phyloP scores from a whole-genome alignment of 2,797 vertebrate species.

The Oreochromis mossambicus region DNA sequence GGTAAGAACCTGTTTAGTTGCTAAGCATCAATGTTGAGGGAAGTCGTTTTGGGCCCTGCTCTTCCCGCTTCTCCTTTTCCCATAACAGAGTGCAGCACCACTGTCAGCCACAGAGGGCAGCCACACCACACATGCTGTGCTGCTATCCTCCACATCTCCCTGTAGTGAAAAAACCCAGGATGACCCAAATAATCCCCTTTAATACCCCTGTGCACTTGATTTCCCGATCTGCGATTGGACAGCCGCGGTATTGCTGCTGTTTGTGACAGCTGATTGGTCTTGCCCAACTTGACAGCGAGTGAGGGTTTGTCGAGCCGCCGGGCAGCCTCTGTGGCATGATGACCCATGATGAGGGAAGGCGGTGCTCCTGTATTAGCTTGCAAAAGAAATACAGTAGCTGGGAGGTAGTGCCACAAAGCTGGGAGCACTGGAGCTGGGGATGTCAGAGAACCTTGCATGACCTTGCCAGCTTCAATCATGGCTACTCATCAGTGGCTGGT shows the following conservation, averaged over 20 bases:
- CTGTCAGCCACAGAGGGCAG: constrained; percentile 63
- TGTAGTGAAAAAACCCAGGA: constrained; percentile 42
- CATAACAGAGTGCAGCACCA: constrained; percentile 47
- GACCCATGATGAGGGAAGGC: constrained; percentile 58
- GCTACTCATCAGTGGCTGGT: constrained; percentile 44
- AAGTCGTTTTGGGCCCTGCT: constrained; percentile 52
- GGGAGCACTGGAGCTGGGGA: constrained; percentile 10
- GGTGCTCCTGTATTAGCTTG: constrained; percentile 44
- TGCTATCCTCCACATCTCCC: constrained; percentile 6
- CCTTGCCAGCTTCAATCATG: constrained; percentile 72
- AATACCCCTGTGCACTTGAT: constrained; percentile 77
- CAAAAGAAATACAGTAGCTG: constrained; percentile 14
- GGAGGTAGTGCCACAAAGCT: constrained; percentile 31
- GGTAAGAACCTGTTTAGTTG: constrained; percentile 63
- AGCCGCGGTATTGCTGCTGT: constrained; percentile 57
- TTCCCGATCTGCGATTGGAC: constrained; percentile 73
- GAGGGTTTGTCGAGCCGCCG: constrained; percentile 51
- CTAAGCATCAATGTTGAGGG: constrained; percentile 62
- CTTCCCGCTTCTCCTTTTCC: constrained; percentile 29
- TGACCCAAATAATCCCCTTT: constrained; percentile 79
- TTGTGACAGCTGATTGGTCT: constrained; percentile 71
- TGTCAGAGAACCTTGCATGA: constrained; percentile 65
- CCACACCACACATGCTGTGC: constrained; percentile 15
- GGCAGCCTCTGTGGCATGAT: constrained; percentile 59
- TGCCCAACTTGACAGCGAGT: constrained; percentile 41